Conservation (phyloP, 2,888 invertebrate species). For the Ectemnius cavifrons region DNA sequence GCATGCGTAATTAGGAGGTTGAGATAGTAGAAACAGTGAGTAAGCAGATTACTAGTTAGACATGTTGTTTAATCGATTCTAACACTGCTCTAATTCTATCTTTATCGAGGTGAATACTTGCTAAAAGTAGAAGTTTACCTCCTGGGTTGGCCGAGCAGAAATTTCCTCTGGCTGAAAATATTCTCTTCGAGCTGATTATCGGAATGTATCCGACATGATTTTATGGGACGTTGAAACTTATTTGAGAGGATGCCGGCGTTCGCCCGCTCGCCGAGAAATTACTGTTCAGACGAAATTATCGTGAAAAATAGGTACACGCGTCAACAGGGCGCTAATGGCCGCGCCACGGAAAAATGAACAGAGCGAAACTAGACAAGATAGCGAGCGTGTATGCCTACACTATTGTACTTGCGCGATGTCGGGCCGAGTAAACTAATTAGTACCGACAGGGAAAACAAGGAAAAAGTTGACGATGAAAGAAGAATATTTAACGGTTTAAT, state of each 20-base stretch:
- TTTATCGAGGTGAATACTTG: too few species aligned
- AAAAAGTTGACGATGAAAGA: conserved; percentile 35
- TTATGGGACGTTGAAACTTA: conserved; percentile 31
- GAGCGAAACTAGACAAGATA: conserved; percentile 22
- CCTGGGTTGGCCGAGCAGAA: background rate
- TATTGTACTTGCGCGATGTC: conserved; percentile 43
- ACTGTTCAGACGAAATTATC: conserved; percentile 51
- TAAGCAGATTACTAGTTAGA: conserved; percentile 17
- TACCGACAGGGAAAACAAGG: conserved; percentile 27
- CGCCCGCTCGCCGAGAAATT: conserved; percentile 43
- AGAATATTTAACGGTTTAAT: conserved; percentile 46
- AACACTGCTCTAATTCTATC: too few species aligned
- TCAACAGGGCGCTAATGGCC: conserved; percentile 55
- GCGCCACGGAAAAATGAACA: conserved; percentile 44
- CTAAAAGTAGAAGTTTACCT: too few species aligned
- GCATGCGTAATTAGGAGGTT: background rate
- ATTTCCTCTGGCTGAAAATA: background rate
- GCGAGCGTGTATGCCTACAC: conserved; percentile 19
- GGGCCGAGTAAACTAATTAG: conserved; percentile 64
- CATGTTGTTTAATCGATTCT: background rate
- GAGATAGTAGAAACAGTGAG: conserved; percentile 12
- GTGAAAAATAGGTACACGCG: conserved; percentile 45
- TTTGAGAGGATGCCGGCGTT: conserved; percentile 15
- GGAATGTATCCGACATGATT: conserved; percentile 32
- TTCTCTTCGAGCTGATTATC: conserved; percentile 15